phyloP scores from a whole-genome alignment of 1,140 invertebrate genomes.

The Heliothis subflexa region DNA sequence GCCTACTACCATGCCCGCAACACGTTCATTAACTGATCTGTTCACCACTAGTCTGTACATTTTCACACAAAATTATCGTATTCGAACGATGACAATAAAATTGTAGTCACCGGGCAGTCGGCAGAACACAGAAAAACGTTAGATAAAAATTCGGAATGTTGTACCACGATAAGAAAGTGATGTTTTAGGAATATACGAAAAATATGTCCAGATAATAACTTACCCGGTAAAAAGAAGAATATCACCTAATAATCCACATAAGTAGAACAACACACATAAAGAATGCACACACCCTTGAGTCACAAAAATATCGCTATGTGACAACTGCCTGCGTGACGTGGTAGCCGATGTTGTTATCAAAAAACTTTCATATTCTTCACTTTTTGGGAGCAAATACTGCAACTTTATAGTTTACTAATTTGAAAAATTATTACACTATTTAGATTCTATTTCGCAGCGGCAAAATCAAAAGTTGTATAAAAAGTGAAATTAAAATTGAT shows the following conservation, averaged over 20 bases:
- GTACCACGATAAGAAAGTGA: constrained; percentile 40
- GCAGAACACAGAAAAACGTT: constrained; percentile 53
- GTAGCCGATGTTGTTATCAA: constrained; percentile 72
- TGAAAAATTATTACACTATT: background rate
- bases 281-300: constrained; percentile 85
- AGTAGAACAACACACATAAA: constrained; percentile 85
- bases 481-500: background rate
- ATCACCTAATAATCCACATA: constrained; percentile 86
- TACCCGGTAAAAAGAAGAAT: constrained; percentile 83
- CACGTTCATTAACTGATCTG: constrained; percentile 48
- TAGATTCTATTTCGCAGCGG: too few relatives aligned
- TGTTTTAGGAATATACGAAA: constrained; percentile 37
- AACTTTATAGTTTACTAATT: background rate
- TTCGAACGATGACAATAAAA: constrained; percentile 68
- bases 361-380: constrained; percentile 19
- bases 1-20: constrained; percentile 40
- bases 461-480: background rate
- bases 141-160: constrained; percentile 55
- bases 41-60: constrained; percentile 50
- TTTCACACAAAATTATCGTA: constrained; percentile 68
- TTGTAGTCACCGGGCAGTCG: constrained; percentile 71
- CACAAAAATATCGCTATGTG: constrained; percentile 85
- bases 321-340: constrained; percentile 84
- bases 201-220: constrained; percentile 57
- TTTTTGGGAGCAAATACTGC: background rate